Base-by-base conservation (phyloP, 2,797 vertebrate species). In the Salmo trutta region DNA sequence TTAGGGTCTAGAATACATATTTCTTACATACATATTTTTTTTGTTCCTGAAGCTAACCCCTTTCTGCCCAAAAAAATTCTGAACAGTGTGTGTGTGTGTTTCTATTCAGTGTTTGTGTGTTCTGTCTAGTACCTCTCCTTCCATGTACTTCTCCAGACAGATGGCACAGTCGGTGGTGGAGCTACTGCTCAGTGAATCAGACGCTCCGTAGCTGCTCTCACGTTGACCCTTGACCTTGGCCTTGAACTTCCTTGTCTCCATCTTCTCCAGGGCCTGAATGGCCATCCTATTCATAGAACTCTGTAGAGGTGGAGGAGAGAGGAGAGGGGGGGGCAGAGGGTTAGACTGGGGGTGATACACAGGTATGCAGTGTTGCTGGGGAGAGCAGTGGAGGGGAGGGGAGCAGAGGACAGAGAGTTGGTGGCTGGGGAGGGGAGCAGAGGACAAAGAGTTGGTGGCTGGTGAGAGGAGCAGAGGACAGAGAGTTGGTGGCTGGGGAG, bases 271-370 rank as follows among this genome's bases (percentile, higher is more conserved):
- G 4, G 98, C 98, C 89, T 99, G 98, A 86, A 97, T 95, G 36
- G 98, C 98, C 95, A 99, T 97, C 77, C 98, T 95, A 91, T 98
- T 99, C 97, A 99, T 96, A 64, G 98, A 99, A 91, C 96, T 98
- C 97, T 99, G 91, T 0, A 36, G 64, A 71, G 12, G 19, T 14
- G 24, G 68, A 29, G 17, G 27, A 33, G 56, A 59, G n/a, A 74
- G 19, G 7, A 69, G 33, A 31, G 74, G 3, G 31, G 29, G 3
- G 73, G 77, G 81, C 56, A 12, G 24, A 29, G 4, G 12, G 14
- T 8, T 12, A 19, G 5, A 66, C 21, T 7, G 24, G 51, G 70
- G 54, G 24, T 4, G 41, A 47, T 47, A 47, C 10, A 47, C 10
- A 47, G 41, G 41, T 47, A 47, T 47, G 41, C 41, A 47, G 41